Percentiles rank a stretch among this genome's conserved stretches.
Evolutionary conservation across 2,888 invertebrate genomes (phyloP).

Genomic region (Eupithecia abbreviata): DNA sequence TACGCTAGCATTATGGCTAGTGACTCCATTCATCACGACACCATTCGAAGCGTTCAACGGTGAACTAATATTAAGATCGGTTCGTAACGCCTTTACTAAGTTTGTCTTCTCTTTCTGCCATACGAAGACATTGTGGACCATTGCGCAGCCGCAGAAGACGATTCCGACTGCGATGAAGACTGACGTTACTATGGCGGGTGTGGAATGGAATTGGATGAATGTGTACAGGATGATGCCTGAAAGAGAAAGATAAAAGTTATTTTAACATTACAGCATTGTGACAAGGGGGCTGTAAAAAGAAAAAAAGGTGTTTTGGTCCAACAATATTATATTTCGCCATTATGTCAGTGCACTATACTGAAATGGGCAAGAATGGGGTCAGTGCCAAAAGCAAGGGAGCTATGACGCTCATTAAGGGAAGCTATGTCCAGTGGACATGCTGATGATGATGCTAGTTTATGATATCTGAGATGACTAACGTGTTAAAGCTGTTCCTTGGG

Average conservation of each 20-base stretch:
- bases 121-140: slow-evolving; percentile 97
- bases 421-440: too few relatives aligned
- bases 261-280: neutral
- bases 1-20: slow-evolving; percentile 64
- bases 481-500: too few relatives aligned
- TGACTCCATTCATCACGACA: slow-evolving; percentile 66
- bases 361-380: too few relatives aligned
- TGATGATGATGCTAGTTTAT: too few relatives aligned
- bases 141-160: slow-evolving; percentile 95
- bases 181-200: slow-evolving; percentile 95
- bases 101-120: slow-evolving; percentile 97
- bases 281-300: too few relatives aligned
- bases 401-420: too few relatives aligned
- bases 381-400: too few relatives aligned
- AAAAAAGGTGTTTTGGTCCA: too few relatives aligned
- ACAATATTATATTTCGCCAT: too few relatives aligned
- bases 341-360: too few relatives aligned
- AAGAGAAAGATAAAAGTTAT: slow-evolving; percentile 50
- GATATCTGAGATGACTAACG: neutral
- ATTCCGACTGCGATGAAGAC: slow-evolving; percentile 95
- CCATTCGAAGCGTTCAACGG: slow-evolving; percentile 71
- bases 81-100: slow-evolving; percentile 86
- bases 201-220: slow-evolving; percentile 95
- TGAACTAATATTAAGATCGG: slow-evolving; percentile 64
- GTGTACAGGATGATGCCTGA: slow-evolving; percentile 96